These are phyloP conservation scores for Pelecanoides urinatrix DNA, from an alignment of 2,113 vertebrate genomes.

Conservation along the genomic window DNA sequence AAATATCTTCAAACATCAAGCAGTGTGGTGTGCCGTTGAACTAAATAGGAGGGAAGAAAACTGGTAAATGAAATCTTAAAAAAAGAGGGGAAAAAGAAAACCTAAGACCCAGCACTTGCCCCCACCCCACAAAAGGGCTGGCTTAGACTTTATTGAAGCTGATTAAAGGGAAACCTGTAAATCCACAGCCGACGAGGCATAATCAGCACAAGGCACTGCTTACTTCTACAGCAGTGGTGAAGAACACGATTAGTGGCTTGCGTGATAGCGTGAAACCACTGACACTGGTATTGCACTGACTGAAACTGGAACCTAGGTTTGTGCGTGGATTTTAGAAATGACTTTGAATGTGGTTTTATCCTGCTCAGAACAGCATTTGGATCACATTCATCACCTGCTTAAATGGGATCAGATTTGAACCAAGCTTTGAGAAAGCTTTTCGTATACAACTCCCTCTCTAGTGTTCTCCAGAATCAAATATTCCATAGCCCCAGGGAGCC, in stretches of 20 bases:
- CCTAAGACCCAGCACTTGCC: neutral
- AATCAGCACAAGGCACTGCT: neutral
- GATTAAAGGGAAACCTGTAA: constrained; percentile 7
- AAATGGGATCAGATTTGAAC: constrained; percentile 5
- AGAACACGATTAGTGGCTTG: neutral
- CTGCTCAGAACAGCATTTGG: neutral
- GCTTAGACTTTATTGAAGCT: neutral
- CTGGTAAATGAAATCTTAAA: neutral
- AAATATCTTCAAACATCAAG: neutral
- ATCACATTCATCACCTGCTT: constrained; percentile 36
- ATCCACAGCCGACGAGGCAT: neutral
- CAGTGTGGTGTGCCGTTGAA: neutral
- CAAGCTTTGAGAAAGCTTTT: constrained; percentile 23
- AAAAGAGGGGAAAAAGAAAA: neutral
- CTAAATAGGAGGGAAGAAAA: neutral
- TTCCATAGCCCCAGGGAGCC: neutral
- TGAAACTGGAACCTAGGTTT: neutral
- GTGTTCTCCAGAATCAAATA: neutral
- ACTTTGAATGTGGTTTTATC: neutral
- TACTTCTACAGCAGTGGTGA: neutral
- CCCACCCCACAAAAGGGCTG: neutral
- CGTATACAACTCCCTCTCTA: neutral
- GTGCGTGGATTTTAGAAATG: neutral
- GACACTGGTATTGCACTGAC: neutral
- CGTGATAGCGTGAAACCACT: neutral